These are phyloP conservation scores for Trichogramma evanescens DNA, from an alignment of 2,888 invertebrate species.

Conservation along the genomic window DNA sequence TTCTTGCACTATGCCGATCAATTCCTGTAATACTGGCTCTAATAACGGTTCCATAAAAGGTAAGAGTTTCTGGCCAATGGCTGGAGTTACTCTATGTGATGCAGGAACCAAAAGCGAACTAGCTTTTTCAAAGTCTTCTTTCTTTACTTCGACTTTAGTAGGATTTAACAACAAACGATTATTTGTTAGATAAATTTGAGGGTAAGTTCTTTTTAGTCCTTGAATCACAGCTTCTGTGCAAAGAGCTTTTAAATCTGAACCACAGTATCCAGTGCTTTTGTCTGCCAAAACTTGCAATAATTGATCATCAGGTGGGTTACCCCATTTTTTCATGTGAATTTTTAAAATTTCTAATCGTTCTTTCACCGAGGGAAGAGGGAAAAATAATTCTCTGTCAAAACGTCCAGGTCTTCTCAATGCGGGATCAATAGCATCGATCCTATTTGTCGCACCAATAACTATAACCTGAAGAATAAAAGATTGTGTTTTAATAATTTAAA, in stretches of 20 bases:
- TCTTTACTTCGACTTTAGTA: constrained; percentile 46
- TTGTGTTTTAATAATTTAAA: background rate
- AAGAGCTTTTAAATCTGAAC: constrained; percentile 78
- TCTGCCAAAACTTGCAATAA: constrained; percentile 63
- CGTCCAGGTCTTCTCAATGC: constrained; percentile 84
- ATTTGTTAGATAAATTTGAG: constrained; percentile 78
- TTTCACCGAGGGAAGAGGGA: constrained; percentile 69
- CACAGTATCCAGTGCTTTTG: constrained; percentile 69
- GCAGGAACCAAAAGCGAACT: constrained; percentile 62
- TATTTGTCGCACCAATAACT: constrained; percentile 86
- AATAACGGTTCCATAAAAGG: constrained; percentile 55
- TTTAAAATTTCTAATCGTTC: constrained; percentile 69
- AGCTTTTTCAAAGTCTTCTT: constrained; percentile 52
- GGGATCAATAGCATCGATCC: constrained; percentile 85
- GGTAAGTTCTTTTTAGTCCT: constrained; percentile 73
- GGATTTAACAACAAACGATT: constrained; percentile 71
- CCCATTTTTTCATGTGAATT: constrained; percentile 72
- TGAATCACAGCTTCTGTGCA: constrained; percentile 77
- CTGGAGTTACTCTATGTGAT: constrained; percentile 55
- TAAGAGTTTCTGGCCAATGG: constrained; percentile 54
- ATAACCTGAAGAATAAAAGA: constrained; percentile 58
- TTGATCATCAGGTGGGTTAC: constrained; percentile 53
- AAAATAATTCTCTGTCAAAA: constrained; percentile 82
- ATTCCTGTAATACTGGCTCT: constrained; percentile 47
- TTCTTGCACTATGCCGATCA: constrained; percentile 48